Base-by-base conservation (phyloP, 1,140 invertebrate genomes). In the Colletes latitarsis region DNA sequence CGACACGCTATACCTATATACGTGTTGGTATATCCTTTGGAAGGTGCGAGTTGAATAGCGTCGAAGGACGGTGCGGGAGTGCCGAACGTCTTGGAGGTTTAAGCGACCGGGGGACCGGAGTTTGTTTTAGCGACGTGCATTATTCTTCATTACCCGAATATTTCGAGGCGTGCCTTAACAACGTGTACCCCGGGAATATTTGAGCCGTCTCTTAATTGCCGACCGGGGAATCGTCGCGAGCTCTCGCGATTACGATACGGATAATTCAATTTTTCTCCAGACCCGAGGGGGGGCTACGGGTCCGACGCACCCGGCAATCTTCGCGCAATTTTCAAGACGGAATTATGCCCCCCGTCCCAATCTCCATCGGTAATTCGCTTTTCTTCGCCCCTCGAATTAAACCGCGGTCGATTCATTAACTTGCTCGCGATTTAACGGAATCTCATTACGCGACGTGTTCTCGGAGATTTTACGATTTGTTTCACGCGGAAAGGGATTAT, bases 111-210 rank as follows among this genome's bases (percentile, higher is more conserved):
- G 8, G 15, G 43, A 49, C 58, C 49, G 39, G 49, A 55, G 70
- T 79, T 79, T 73, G 77, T 79, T 73, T 73, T 73, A 73, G 49
- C 60, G 17, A 57, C 70, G 69, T 43, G 77, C 77, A 79, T 79
- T 79, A 79, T 79, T 79, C 77, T 79, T 79, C 77, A 58, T 79
- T 79, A 73, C 60, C 52, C 49, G 69, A 73, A 79, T 79, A 79
- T 79, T 79, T 79, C 60, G 69, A 53, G 77, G 69, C 77, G 70
- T 39, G 60, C 41, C 60, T 73, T 73, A 73, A 79, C 77, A 57
- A 79, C 60, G 58, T 64, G 69, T 66, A 73, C 58, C 43, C 49
- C 60, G 6, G 15, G 52, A 71, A 64, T 79, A 62, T 79, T 73
- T 64, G 70, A 60, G 41, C 19, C 55, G 49, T 49, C 57, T 52